phyloP scores from a whole-genome alignment of 2,888 invertebrate species.

The Thecocarcelia acutangulata region DNA sequence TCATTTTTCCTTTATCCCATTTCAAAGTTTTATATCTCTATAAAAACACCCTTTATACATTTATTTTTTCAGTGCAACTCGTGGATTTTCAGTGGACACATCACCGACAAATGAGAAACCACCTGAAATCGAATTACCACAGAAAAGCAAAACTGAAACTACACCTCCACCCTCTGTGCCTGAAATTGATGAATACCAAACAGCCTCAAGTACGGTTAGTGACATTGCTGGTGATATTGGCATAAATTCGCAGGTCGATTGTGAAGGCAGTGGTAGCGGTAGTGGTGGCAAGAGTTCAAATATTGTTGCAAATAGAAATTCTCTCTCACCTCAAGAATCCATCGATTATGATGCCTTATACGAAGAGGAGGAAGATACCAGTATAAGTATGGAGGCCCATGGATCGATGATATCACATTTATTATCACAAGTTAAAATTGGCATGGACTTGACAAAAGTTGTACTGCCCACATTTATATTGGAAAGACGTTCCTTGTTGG shows the following conservation, averaged over 20 bases:
- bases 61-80: conserved; percentile 75
- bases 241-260: conserved; percentile 35
- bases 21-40: too few species aligned
- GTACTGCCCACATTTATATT: conserved; percentile 99
- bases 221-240: conserved; percentile 61
- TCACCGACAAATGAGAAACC: conserved; percentile 78
- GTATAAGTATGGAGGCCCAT: conserved; percentile 96
- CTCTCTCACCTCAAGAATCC: conserved; percentile 83
- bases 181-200: conserved; percentile 77
- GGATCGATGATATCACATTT: conserved; percentile 98
- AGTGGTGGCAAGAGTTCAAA: background rate
- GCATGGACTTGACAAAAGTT: conserved; percentile 99
- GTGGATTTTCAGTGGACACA: conserved; percentile 78
- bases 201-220: conserved; percentile 73
- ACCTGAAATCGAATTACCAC: conserved; percentile 69
- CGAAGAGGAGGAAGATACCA: conserved; percentile 93
- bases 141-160: conserved; percentile 63
- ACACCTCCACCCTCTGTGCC: conserved; percentile 72
- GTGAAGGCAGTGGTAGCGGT: conserved; percentile 13
- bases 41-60: too few species aligned
- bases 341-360: conserved; percentile 94
- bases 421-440: conserved; percentile 98
- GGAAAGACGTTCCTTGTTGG: conserved; percentile 96
- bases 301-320: conserved; percentile 41
- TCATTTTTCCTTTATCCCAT: too few species aligned